Percentiles rank a stretch among this genome's conserved stretches.
Evolutionary conservation across 2,888 invertebrate species (phyloP).

Genomic region (Chorisops tibialis): DNA sequence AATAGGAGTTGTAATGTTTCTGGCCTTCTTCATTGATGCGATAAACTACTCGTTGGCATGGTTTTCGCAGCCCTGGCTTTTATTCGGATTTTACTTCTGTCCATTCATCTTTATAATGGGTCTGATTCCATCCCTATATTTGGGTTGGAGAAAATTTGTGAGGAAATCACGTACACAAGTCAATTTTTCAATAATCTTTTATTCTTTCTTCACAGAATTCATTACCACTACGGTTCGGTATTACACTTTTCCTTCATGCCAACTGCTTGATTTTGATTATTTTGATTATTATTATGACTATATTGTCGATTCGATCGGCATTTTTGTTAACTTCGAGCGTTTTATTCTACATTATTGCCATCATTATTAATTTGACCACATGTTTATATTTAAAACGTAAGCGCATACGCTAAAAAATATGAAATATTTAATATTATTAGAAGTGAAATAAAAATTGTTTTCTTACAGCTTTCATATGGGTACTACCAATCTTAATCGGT

Average conservation of each 20-base stretch:
- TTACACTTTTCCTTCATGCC: conserved; percentile 47
- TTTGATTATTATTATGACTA: conserved; percentile 43
- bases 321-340: conserved; percentile 47
- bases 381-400: conserved; percentile 2
- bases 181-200: not conserved
- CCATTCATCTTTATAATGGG: conserved; percentile 48
- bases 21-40: conserved; percentile 50
- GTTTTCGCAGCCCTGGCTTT: conserved; percentile 58
- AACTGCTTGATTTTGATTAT: conserved; percentile 46
- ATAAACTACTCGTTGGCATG: conserved; percentile 57
- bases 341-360: conserved; percentile 44
- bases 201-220: conserved; percentile 39
- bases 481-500: conserved; percentile 49
- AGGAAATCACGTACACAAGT: not conserved
- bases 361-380: conserved; percentile 40
- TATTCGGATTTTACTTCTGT: conserved; percentile 53
- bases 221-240: conserved; percentile 43
- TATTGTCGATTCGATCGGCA: conserved; percentile 45
- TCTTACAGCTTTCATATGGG: conserved; percentile 45
- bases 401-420: not conserved
- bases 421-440: not conserved
- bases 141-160: conserved; percentile 8
- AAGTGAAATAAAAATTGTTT: not conserved
- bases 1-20: conserved; percentile 41
- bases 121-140: conserved; percentile 46